Percentiles rank a stretch among this genome's conserved stretches.
Conservation (phyloP, 2,888 invertebrate genomes). For the Lissocephala sabroskyi region DNA sequence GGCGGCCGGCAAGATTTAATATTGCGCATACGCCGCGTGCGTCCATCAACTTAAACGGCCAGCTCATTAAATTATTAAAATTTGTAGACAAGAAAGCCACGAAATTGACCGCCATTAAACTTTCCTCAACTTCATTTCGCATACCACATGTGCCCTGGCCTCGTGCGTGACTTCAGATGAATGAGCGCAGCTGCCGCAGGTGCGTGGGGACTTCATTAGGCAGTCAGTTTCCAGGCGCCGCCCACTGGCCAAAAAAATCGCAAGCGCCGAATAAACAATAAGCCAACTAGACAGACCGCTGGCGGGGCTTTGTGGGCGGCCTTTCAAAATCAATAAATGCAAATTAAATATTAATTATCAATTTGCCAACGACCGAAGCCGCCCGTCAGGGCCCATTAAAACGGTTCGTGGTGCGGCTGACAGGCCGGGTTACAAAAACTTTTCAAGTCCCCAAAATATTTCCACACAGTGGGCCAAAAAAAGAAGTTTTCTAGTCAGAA, state of each 20-base stretch:
- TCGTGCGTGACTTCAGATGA: conserved; percentile 4
- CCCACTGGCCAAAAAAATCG: not conserved
- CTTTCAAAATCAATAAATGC: conserved; percentile 31
- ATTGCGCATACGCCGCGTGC: conserved; percentile 24
- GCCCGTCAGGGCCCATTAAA: not conserved
- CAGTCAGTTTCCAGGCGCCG: not conserved
- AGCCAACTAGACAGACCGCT: not conserved
- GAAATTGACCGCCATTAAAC: not conserved
- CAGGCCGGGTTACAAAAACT: not conserved
- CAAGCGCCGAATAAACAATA: not conserved
- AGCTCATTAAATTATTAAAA: conserved; percentile 52
- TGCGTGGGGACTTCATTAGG: not conserved
- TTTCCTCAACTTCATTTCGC: conserved; percentile 21
- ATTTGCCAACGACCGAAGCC: conserved; percentile 10
- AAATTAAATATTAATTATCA: conserved; percentile 60
- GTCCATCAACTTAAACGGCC: conserved; percentile 1
- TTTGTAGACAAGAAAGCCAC: not conserved
- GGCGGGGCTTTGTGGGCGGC: too few species aligned
- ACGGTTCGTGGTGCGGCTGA: not conserved
- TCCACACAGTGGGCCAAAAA: too few species aligned
- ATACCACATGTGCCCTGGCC: conserved; percentile 26
- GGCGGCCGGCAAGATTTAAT: conserved; percentile 46
- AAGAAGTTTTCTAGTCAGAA: too few species aligned
- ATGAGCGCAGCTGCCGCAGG: conserved; percentile 1
- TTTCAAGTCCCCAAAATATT: too few species aligned